Base-by-base conservation (phyloP, 2,888 invertebrate genomes). In the Perizoma affinitatum region DNA sequence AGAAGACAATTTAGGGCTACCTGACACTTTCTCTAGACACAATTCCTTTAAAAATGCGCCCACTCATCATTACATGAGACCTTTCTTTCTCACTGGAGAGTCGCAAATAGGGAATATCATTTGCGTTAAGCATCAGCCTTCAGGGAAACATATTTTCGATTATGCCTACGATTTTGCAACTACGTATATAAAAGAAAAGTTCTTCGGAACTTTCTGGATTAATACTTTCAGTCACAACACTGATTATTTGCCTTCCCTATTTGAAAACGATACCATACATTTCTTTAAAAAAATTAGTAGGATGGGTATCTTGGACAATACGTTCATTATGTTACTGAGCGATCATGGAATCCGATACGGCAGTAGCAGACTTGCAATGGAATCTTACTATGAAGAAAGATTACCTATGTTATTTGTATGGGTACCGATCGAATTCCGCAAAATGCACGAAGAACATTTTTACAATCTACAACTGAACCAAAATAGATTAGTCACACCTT, bases 321-420 rank as follows among this genome's bases (percentile, higher is more conserved):
- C 95, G 0, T 93, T 96, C 70, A 86, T 96, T 34, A 84, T 96
- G 42, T 95, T 96, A 63, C 83, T 96, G 52, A 96, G 96, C 74
- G 96, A 96, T 77, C 96, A 96, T 74, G 96, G 96, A 0, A 93
- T 95, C 75, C 91, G 96, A 42, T 96, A 94, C 78, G 96, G 96
- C 0, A 90, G 93, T 11, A 94, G 95, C 61, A 88, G 96, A 35
- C 85, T 93, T 66, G 94, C 95, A 0, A 90, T 94, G 65, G 94
- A 95, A 9, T 96, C 96, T 0, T 96, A 96, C 93, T 93, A 96
- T 71, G 96, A 96, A 73, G 96, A 96, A 75, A 93, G 96, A 22
- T 77, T 96, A 44, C 96, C 96, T 0, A 96, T 95, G 77, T 90
- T 96, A 22, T 96, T 94, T 72, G 76, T 96, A 40, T 95, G 94